Evolutionary conservation across 2,113 vertebrate species (phyloP).

Genomic region (Sinocyclocheilus anophthalmus): DNA sequence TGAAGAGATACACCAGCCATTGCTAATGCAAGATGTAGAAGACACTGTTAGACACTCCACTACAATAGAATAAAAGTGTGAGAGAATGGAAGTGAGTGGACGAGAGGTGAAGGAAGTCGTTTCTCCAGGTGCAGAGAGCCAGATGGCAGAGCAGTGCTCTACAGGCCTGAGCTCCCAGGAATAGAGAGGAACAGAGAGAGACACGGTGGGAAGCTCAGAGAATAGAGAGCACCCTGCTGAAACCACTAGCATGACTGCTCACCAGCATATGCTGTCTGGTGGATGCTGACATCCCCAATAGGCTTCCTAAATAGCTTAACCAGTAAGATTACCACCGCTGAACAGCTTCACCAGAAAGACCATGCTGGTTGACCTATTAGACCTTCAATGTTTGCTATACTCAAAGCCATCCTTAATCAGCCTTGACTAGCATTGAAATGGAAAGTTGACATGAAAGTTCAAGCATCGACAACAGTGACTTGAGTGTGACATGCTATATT

Average conservation of each 20-base stretch:
- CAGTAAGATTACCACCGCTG: background rate
- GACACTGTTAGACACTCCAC: constrained; percentile 28
- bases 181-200: constrained; percentile 12
- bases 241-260: constrained; percentile 14
- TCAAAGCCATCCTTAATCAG: background rate
- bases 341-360: constrained; percentile 1
- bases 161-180: constrained; percentile 28
- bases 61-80: constrained; percentile 33
- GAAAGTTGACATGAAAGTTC: background rate
- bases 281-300: background rate
- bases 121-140: background rate
- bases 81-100: constrained; percentile 1
- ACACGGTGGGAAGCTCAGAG: constrained; percentile 52
- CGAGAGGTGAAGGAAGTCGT: background rate
- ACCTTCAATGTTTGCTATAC: background rate
- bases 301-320: background rate
- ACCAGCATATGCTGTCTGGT: constrained; percentile 19
- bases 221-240: background rate
- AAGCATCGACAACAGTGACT: background rate
- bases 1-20: constrained; percentile 32
- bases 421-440: background rate
- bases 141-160: constrained; percentile 4
- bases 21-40: constrained; percentile 26
- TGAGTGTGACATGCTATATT: background rate
- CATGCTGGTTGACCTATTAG: constrained; percentile 2